Conservation (phyloP, 2,113 vertebrate genomes). For the Triplophysa tibetana region DNA sequence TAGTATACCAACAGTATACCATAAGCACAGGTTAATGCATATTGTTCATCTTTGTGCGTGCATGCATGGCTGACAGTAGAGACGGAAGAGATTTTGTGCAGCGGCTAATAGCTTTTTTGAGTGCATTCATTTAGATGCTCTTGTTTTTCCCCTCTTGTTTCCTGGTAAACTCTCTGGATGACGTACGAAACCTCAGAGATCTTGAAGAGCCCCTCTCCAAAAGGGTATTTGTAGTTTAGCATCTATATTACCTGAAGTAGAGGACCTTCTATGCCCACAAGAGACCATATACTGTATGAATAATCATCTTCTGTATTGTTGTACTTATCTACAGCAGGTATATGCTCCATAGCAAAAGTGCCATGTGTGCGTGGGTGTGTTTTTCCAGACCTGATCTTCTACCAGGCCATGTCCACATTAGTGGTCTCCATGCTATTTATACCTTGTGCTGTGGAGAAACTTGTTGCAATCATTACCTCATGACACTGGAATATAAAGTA, state of each 20-base stretch:
- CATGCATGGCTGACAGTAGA: not conserved
- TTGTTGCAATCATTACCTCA: constrained; percentile 38
- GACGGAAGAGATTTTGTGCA: not conserved
- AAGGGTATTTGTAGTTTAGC: constrained; percentile 19
- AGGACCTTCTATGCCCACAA: not conserved
- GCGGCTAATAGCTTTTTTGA: not conserved
- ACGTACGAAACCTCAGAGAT: constrained; percentile 6
- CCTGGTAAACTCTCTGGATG: constrained; percentile 28
- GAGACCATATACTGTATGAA: not conserved
- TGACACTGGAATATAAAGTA: constrained; percentile 40
- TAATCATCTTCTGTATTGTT: constrained; percentile 13
- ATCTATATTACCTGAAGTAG: not conserved
- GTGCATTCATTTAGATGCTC: constrained; percentile 18
- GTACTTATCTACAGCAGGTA: constrained; percentile 9
- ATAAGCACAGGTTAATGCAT: not conserved
- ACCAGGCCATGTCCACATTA: constrained; percentile 3
- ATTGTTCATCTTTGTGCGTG: not conserved
- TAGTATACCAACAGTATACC: not conserved
- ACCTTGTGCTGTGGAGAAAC: constrained; percentile 19
- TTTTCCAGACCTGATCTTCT: not conserved
- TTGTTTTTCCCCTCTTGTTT: constrained; percentile 10
- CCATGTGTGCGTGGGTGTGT: not conserved
- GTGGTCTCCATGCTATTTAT: constrained; percentile 34
- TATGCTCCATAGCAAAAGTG: not conserved
- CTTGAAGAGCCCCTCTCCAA: constrained; percentile 18